These are phyloP conservation scores for Metridium senile DNA, from an alignment of 92 coral and sea anemone species.

Conservation along the genomic window DNA sequence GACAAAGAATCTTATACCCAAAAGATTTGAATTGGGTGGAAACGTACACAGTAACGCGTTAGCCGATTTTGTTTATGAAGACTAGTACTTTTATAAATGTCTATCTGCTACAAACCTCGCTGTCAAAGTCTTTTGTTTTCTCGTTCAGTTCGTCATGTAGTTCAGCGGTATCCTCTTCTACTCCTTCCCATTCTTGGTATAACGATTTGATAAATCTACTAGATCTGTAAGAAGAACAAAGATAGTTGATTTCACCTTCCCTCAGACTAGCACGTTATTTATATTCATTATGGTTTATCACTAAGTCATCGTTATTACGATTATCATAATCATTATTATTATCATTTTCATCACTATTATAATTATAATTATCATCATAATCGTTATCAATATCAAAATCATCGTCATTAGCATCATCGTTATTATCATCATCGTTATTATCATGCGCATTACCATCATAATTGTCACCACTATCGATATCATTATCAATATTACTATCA, in stretches of 20 bases:
- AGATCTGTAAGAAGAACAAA: conserved; percentile 54
- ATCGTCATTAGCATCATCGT: neutral
- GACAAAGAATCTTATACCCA: too few species aligned
- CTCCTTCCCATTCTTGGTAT: conserved; percentile 91
- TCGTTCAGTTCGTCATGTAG: conserved; percentile 45
- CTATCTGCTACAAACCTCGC: conserved; percentile 73
- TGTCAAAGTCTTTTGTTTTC: conserved; percentile 54
- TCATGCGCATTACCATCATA: too few species aligned
- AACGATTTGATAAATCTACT: conserved; percentile 61
- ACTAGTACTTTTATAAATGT: too few species aligned
- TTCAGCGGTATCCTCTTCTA: conserved; percentile 58
- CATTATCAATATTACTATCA: neutral
- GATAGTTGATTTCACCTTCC: too few species aligned
- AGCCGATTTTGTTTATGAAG: too few species aligned
- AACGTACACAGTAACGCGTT: too few species aligned
- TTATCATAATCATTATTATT: neutral
- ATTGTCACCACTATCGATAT: neutral
- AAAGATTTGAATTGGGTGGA: too few species aligned
- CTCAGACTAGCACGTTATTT: too few species aligned
- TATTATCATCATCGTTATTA: neutral
- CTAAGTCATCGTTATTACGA: neutral
- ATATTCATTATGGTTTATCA: too few species aligned
- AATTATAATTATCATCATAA: neutral
- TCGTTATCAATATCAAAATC: neutral
- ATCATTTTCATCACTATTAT: neutral